phyloP scores from a whole-genome alignment of 2,888 invertebrate genomes.

The Zaprionus lineosus region DNA sequence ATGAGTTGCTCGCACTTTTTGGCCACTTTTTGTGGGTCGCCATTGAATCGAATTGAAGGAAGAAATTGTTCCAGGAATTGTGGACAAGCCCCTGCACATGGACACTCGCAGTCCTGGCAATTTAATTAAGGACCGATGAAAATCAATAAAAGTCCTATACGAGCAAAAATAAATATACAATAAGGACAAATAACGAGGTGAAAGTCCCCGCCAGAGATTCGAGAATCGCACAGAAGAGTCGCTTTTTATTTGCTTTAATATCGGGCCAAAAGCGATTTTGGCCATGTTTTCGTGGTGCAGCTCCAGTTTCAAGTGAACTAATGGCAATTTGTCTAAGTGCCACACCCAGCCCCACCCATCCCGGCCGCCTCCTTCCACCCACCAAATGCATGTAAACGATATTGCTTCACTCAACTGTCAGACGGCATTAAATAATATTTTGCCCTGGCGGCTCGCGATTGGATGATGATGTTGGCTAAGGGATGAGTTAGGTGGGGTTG shows the following conservation, averaged over 20 bases:
- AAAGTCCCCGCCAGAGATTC: no score
- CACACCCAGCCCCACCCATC: conserved; percentile 5
- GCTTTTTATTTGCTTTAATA: neutral
- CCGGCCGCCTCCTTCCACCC: neutral
- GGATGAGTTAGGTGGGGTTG: no score
- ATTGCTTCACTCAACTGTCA: conserved; percentile 74
- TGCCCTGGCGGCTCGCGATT: conserved; percentile 22
- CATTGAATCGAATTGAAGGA: no score
- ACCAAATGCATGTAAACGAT: conserved; percentile 71
- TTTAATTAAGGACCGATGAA: conserved; percentile 45
- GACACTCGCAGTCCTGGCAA: conserved; percentile 35
- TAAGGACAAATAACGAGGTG: no score
- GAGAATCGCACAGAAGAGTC: no score
- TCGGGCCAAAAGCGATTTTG: neutral
- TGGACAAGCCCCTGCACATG: no score
- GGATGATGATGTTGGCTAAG: no score
- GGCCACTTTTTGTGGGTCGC: no score
- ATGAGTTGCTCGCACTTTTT: no score
- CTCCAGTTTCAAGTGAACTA: conserved; percentile 41
- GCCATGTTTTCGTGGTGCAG: neutral
- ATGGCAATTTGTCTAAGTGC: conserved; percentile 70
- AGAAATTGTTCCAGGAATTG: no score
- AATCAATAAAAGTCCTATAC: conserved; percentile 32
- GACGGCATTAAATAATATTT: conserved; percentile 75
- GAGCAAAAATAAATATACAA: conserved; percentile 20